Conservation (phyloP, 2,888 invertebrate species). For the Drosophila ezoana region DNA sequence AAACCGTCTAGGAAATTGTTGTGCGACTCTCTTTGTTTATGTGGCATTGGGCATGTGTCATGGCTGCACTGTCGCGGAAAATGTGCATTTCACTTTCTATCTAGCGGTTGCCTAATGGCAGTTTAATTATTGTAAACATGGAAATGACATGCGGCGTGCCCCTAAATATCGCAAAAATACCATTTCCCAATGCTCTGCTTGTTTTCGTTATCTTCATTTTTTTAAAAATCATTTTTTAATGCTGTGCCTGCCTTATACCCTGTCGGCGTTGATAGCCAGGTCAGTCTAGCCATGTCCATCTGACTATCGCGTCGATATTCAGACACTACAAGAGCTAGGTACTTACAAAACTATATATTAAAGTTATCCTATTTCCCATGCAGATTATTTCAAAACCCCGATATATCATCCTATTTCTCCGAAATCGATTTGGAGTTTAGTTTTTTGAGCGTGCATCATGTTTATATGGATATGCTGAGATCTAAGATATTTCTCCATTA, state of each 20-base stretch:
- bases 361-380: too few species aligned
- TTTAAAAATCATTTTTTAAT: slow-evolving; percentile 10
- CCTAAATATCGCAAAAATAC: slow-evolving; percentile 69
- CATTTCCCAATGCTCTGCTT: slow-evolving; percentile 65
- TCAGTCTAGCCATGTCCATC: too few species aligned
- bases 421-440: too few species aligned
- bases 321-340: too few species aligned
- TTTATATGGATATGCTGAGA: too few species aligned
- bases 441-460: too few species aligned
- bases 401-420: too few species aligned
- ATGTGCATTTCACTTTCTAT: slow-evolving; percentile 79
- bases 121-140: slow-evolving; percentile 67
- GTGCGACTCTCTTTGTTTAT: slow-evolving; percentile 18
- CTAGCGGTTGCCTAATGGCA: slow-evolving; percentile 64
- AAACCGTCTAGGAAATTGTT: slow-evolving; percentile 43
- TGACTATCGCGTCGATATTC: too few species aligned
- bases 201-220: slow-evolving; percentile 33
- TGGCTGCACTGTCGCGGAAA: slow-evolving; percentile 66
- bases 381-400: too few species aligned
- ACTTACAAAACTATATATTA: too few species aligned
- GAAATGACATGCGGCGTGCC: slow-evolving; percentile 43
- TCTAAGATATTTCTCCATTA: too few species aligned
- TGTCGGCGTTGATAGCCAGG: too few species aligned
- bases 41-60: slow-evolving; percentile 46
- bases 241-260: slow-evolving; percentile 5